These are phyloP conservation scores for Liopterus haemorrhoidalis DNA, from an alignment of 2,888 invertebrate genomes.

Conservation along the genomic window DNA sequence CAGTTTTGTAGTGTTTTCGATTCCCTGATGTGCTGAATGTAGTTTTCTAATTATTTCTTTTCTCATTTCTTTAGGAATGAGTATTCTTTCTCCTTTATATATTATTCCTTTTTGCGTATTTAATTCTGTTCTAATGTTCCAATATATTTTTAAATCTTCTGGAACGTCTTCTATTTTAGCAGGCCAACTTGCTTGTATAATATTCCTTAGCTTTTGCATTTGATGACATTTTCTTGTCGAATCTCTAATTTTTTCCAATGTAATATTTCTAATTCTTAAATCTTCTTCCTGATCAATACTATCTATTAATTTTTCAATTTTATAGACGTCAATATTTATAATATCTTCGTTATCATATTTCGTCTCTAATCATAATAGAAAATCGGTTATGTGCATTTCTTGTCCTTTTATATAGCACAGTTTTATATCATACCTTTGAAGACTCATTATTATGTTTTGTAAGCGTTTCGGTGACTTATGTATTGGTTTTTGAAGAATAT, in stretches of 20 bases:
- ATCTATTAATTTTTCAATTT: neutral
- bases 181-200: slow-evolving; percentile 5
- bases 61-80: too few relatives aligned
- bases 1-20: too few relatives aligned
- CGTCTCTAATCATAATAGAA: neutral
- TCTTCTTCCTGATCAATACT: neutral
- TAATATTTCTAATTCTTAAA: neutral
- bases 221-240: neutral
- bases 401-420: slow-evolving; percentile 12
- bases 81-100: too few relatives aligned
- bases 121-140: neutral
- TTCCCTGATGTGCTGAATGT: too few relatives aligned
- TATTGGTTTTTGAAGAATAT: slow-evolving; percentile 14
- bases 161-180: neutral
- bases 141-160: slow-evolving; percentile 2
- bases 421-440: slow-evolving; percentile 18
- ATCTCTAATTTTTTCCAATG: neutral
- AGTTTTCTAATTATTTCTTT: too few relatives aligned
- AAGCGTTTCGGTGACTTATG: too few relatives aligned
- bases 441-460: slow-evolving; percentile 18
- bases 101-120: too few relatives aligned
- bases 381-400: slow-evolving; percentile 1
- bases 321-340: neutral
- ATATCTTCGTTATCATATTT: slow-evolving; percentile 1
- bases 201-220: neutral